These are phyloP conservation scores for Ypsolopha scabrella DNA, from an alignment of 2,888 invertebrate genomes.

Conservation along the genomic window DNA sequence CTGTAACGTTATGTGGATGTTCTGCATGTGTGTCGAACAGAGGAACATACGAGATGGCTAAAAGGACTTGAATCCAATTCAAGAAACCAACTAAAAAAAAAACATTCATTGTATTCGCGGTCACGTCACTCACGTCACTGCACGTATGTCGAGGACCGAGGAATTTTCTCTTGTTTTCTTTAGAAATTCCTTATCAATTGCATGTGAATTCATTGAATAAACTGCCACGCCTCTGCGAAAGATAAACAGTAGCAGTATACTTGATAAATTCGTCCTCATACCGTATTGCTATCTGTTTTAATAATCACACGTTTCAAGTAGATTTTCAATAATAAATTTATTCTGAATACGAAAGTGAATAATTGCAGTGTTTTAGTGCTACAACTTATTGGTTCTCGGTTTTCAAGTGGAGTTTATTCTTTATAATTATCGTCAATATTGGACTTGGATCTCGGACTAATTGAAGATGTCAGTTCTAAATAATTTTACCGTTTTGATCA, in stretches of 20 bases:
- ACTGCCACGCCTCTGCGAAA: background rate
- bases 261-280: background rate
- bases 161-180: too few relatives aligned
- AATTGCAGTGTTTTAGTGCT: conserved; percentile 12
- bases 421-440: conserved; percentile 6
- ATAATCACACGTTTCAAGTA: background rate
- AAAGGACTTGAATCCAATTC: too few relatives aligned
- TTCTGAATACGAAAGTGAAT: background rate
- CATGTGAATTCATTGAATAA: background rate
- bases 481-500: conserved; percentile 52
- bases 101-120: too few relatives aligned
- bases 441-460: too few relatives aligned
- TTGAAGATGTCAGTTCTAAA: conserved; percentile 48
- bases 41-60: too few relatives aligned
- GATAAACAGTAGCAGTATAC: background rate
- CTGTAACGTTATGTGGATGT: too few relatives aligned
- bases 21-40: too few relatives aligned
- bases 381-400: background rate
- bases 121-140: too few relatives aligned
- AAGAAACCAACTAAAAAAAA: too few relatives aligned
- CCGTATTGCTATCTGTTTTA: background rate
- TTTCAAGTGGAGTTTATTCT: conserved; percentile 2
- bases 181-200: too few relatives aligned
- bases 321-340: background rate
- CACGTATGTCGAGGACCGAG: too few relatives aligned